Evolutionary conservation across 2,888 invertebrate genomes (phyloP).

Genomic region (Ceratothoa steindachneri): DNA sequence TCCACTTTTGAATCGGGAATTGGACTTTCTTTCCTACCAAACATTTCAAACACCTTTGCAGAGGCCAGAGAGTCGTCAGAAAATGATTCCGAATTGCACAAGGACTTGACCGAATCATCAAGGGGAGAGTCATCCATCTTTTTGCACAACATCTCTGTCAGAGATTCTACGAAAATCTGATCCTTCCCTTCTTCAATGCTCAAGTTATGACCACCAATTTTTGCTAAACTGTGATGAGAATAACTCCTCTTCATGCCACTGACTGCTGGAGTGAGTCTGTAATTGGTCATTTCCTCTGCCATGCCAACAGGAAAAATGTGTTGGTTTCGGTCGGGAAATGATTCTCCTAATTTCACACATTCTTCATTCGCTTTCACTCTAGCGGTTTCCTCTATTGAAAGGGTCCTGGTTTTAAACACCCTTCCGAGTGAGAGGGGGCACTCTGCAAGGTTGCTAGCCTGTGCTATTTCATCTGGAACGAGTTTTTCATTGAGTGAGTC

Average conservation of each 20-base stretch:
- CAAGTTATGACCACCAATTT: not conserved
- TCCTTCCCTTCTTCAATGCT: not conserved
- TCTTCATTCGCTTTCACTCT: too few species aligned
- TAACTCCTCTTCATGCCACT: too few species aligned
- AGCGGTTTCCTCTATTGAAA: too few species aligned
- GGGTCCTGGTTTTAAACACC: too few species aligned
- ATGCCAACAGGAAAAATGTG: too few species aligned
- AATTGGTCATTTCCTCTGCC: too few species aligned
- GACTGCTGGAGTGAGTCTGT: too few species aligned
- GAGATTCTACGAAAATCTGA: not conserved
- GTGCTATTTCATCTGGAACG: not conserved
- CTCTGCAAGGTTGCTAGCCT: too few species aligned
- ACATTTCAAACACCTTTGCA: not conserved
- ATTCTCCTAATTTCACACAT: too few species aligned
- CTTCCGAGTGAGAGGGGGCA: too few species aligned
- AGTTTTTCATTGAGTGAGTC: not conserved
- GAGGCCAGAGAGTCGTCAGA: not conserved
- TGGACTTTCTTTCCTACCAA: not conserved
- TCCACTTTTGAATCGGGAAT: not conserved
- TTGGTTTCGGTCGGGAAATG: too few species aligned
- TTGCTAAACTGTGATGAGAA: not conserved
- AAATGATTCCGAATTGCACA: constrained; percentile 3
- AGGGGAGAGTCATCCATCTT: not conserved
- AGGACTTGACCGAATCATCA: not conserved
- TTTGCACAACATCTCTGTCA: not conserved